Conservation (phyloP, 2,888 invertebrate species). For the Patella caerulea region DNA sequence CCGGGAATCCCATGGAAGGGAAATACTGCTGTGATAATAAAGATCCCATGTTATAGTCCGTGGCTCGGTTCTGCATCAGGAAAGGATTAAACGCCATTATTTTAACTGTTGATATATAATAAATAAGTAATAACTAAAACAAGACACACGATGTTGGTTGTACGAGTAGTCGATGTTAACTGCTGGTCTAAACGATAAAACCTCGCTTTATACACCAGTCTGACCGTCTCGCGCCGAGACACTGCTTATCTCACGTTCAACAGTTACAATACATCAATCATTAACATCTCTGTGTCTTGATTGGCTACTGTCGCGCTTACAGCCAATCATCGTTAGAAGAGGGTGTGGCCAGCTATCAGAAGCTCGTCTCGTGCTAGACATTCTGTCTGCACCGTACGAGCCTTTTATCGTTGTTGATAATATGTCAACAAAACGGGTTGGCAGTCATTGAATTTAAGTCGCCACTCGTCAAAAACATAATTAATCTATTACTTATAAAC, state of each 20-base stretch:
- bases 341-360: constrained; percentile 17
- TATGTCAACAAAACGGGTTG: constrained; percentile 25
- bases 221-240: constrained; percentile 15
- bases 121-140: background rate
- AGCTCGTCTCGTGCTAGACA: constrained; percentile 22
- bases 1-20: constrained; percentile 16
- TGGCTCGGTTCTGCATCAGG: constrained; percentile 17
- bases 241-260: constrained; percentile 9
- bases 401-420: constrained; percentile 24
- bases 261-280: constrained; percentile 15
- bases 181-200: constrained; percentile 7
- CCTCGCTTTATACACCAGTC: constrained; percentile 22
- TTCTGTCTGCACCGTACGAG: constrained; percentile 18
- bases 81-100: constrained; percentile 24
- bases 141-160: constrained; percentile 11
- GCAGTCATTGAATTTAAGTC: constrained; percentile 17
- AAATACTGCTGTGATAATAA: constrained; percentile 17
- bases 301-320: constrained; percentile 15
- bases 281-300: constrained; percentile 13
- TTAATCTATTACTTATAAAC: constrained; percentile 13
- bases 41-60: constrained; percentile 17
- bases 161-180: constrained; percentile 7
- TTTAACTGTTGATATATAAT: constrained; percentile 6
- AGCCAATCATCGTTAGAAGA: constrained; percentile 16
- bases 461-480: background rate